Percentiles rank a stretch among this genome's conserved stretches.
These are phyloP conservation scores for Salvator merianae DNA, from an alignment of 2,113 vertebrate genomes.

Conservation along the genomic window DNA sequence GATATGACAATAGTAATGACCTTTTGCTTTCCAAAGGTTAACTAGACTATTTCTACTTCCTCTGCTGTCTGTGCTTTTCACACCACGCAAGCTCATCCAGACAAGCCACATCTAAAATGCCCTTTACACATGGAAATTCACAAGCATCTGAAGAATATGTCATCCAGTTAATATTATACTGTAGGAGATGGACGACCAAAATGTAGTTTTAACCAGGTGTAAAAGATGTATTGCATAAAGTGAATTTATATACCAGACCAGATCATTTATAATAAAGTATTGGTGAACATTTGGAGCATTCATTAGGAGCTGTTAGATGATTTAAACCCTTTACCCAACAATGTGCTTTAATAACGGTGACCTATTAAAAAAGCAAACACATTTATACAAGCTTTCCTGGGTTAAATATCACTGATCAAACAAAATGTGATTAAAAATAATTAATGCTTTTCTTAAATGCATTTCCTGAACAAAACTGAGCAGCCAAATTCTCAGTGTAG, in stretches of 20 bases:
- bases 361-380: not conserved
- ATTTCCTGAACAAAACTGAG: not conserved
- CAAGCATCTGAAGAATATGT: not conserved
- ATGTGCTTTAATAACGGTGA: not conserved
- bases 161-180: not conserved
- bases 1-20: not conserved
- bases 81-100: not conserved
- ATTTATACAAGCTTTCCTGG: not conserved
- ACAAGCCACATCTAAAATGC: constrained; percentile 8
- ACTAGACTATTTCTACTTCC: not conserved
- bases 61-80: constrained; percentile 4
- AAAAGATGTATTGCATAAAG: not conserved
- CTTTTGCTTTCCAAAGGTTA: constrained; percentile 22
- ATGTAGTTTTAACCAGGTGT: not conserved
- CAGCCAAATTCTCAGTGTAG: not conserved
- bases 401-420: not conserved
- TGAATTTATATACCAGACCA: not conserved
- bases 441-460: not conserved
- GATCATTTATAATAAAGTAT: not conserved
- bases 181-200: not conserved
- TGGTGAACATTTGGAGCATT: not conserved
- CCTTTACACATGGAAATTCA: not conserved
- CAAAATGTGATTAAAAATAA: not conserved
- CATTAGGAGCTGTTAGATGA: not conserved
- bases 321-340: not conserved